phyloP scores from a whole-genome alignment of 2,113 vertebrate species.

The Burhinus bistriatus region DNA sequence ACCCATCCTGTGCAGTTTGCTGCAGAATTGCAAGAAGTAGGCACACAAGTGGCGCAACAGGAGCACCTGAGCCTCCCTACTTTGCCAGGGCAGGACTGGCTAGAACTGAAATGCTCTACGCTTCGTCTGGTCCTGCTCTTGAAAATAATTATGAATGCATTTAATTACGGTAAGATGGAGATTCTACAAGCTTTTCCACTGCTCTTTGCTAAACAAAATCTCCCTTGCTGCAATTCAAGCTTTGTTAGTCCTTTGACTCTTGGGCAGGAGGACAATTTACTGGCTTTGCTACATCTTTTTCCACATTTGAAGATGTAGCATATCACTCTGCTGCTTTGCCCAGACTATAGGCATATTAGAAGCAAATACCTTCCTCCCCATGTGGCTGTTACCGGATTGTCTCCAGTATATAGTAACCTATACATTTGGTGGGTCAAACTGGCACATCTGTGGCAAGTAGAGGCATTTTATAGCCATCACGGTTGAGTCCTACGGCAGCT shows the following conservation, averaged over 20 bases:
- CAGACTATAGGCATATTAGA: neutral
- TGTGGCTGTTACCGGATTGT: neutral
- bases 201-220: neutral
- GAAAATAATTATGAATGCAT: neutral
- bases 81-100: neutral
- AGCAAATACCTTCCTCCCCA: neutral
- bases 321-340: neutral
- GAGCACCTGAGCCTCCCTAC: neutral
- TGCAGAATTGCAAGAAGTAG: neutral
- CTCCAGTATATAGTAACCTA: neutral
- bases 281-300: neutral
- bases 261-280: neutral
- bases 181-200: neutral
- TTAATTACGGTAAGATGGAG: neutral
- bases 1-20: neutral
- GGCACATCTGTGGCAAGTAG: neutral
- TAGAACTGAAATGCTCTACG: neutral
- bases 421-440: neutral
- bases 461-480: accelerated
- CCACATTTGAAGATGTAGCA: neutral
- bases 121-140: neutral
- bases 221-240: neutral
- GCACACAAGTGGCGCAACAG: accelerated
- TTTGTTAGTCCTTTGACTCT: neutral
- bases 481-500: neutral